These are phyloP conservation scores for Girardinichthys multiradiatus DNA, from an alignment of 2,113 vertebrate genomes.

Conservation along the genomic window DNA sequence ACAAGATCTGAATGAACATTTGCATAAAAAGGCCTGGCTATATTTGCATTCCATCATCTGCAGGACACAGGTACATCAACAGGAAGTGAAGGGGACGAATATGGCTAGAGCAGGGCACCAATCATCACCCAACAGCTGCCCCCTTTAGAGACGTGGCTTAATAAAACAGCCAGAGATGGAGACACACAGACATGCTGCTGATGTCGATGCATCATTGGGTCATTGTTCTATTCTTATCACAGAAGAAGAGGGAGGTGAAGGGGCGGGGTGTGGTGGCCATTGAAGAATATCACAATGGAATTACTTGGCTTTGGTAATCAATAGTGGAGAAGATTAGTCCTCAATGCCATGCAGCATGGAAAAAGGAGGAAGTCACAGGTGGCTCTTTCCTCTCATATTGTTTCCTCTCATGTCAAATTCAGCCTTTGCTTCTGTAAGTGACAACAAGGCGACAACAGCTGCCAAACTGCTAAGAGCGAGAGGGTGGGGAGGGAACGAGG, in stretches of 20 bases:
- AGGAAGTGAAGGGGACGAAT: slow-evolving; percentile 34
- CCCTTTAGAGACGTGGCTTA: slow-evolving; percentile 70
- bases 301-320: slow-evolving; percentile 58
- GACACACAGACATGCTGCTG: neutral
- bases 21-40: slow-evolving; percentile 34
- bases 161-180: slow-evolving; percentile 63
- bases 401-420: slow-evolving; percentile 32
- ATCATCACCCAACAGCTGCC: slow-evolving; percentile 63
- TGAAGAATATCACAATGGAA: slow-evolving; percentile 38
- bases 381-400: slow-evolving; percentile 32
- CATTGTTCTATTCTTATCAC: slow-evolving; percentile 62
- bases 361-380: slow-evolving; percentile 58
- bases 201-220: slow-evolving; percentile 49
- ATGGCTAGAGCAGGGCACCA: slow-evolving; percentile 32
- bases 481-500: slow-evolving; percentile 15
- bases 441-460: slow-evolving; percentile 71
- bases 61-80: slow-evolving; percentile 20
- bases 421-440: slow-evolving; percentile 35
- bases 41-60: slow-evolving; percentile 25
- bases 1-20: neutral
- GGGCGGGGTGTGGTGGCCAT: neutral
- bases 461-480: slow-evolving; percentile 67
- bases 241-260: slow-evolving; percentile 7
- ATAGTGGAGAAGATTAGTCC: slow-evolving; percentile 48
- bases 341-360: slow-evolving; percentile 21